Conservation (phyloP, 2,888 invertebrate species). For the Agrochola lota region DNA sequence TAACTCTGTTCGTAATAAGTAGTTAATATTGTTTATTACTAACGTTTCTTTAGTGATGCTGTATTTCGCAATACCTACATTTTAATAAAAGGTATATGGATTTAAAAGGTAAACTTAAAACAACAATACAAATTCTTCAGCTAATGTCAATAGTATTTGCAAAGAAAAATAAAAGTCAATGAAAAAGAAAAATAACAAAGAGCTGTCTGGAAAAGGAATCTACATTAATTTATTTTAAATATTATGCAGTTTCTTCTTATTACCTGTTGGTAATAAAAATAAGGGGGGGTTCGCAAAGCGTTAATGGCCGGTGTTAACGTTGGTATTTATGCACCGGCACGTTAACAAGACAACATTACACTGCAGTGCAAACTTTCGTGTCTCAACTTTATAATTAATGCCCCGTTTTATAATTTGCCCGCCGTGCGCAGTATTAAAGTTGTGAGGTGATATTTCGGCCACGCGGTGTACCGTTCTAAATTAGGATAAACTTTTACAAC, state of each 20-base stretch:
- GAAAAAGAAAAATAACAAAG: conserved; percentile 37
- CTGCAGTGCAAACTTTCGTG: conserved; percentile 78
- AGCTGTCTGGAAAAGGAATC: conserved; percentile 40
- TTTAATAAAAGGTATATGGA: not conserved
- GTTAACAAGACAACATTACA: conserved; percentile 82
- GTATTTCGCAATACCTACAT: not conserved
- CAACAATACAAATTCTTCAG: conserved; percentile 6
- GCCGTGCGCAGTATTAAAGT: conserved; percentile 78
- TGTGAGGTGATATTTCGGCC: conserved; percentile 76
- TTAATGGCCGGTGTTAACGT: conserved; percentile 77
- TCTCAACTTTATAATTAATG: conserved; percentile 84
- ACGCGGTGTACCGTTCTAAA: conserved; percentile 64
- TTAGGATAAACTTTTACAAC: conserved; percentile 64
- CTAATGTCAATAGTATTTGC: conserved; percentile 11
- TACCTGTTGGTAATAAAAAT: conserved; percentile 74
- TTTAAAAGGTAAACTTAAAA: conserved; percentile 1
- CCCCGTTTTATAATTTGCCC: conserved; percentile 81
- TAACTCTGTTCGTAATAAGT: not conserved
- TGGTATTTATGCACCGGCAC: conserved; percentile 82
- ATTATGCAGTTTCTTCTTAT: conserved; percentile 72
- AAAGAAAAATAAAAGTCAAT: conserved; percentile 12
- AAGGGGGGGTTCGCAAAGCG: conserved; percentile 72
- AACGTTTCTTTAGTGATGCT: not conserved
- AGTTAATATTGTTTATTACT: not conserved
- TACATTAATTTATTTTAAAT: conserved; percentile 66